Percentiles rank a stretch among this genome's conserved stretches.
These are phyloP conservation scores for Polydrusus tereticollis DNA, from an alignment of 2,888 invertebrate species.

Conservation along the genomic window DNA sequence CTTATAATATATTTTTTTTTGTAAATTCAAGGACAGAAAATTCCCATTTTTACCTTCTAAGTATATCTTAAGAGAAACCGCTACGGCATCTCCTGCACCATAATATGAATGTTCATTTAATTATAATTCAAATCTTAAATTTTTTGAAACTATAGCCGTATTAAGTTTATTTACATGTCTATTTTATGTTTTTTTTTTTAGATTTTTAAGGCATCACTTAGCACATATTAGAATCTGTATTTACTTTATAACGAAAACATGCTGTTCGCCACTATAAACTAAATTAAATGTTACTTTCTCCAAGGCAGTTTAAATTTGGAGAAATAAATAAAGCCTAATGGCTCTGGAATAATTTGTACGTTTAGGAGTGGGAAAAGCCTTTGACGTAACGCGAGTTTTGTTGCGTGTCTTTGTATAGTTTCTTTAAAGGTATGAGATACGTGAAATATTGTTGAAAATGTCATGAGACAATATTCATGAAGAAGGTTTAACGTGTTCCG, in stretches of 20 bases:
- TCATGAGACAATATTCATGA: no score
- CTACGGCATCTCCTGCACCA: no score
- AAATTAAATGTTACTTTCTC: constrained; percentile 7
- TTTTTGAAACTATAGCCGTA: neutral
- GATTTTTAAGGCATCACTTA: constrained; percentile 21
- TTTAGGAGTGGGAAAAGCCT: neutral
- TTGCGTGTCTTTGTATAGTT: neutral
- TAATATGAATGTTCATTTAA: no score
- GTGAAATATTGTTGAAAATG: no score
- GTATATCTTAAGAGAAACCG: no score
- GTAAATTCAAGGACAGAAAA: no score
- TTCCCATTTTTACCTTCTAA: no score
- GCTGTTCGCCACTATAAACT: neutral
- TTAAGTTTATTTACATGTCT: neutral
- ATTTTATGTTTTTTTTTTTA: neutral
- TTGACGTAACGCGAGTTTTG: neutral
- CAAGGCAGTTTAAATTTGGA: constrained; percentile 2
- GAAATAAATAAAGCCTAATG: constrained; percentile 1
- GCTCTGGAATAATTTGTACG: neutral
- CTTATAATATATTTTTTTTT: no score
- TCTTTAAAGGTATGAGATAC: no score
- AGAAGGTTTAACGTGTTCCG: no score
- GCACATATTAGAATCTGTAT: constrained; percentile 24
- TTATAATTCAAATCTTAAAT: no score
- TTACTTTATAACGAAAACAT: constrained; percentile 15